Percentiles rank a stretch among this genome's conserved stretches.
Evolutionary conservation across 2,888 invertebrate species (phyloP).

Genomic region (Aspidiotus destructor): DNA sequence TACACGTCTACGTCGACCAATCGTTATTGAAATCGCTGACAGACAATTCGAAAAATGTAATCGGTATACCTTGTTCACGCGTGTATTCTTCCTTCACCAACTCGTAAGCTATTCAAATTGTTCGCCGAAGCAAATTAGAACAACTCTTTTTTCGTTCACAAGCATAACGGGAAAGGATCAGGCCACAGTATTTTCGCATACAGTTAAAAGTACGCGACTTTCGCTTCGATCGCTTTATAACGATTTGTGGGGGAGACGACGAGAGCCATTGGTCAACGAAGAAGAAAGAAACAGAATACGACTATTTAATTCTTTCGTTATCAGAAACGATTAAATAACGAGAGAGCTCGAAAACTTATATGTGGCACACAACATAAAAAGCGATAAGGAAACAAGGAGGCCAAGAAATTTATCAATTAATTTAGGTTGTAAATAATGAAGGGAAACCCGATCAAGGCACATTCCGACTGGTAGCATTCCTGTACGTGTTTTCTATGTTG

Average conservation of each 20-base stretch:
- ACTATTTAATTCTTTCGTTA: slow-evolving; percentile 26
- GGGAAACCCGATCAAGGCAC: slow-evolving; percentile 30
- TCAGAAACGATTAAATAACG: slow-evolving; percentile 24
- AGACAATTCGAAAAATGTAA: too few relatives aligned
- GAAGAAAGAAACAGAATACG: slow-evolving; percentile 17
- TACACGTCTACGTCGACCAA: too few relatives aligned
- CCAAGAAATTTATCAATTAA: slow-evolving; percentile 31
- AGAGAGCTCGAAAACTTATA: slow-evolving; percentile 19
- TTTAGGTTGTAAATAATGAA: slow-evolving; percentile 32
- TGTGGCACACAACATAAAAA: slow-evolving; percentile 15
- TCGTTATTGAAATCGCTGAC: too few relatives aligned
- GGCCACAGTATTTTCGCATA: background rate
- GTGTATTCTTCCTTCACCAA: too few relatives aligned
- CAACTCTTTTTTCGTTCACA: too few relatives aligned
- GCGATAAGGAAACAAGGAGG: slow-evolving; percentile 30
- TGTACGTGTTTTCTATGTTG: slow-evolving; percentile 33
- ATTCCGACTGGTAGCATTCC: slow-evolving; percentile 32
- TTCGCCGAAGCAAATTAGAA: too few relatives aligned
- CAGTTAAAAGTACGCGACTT: background rate
- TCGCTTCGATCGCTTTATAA: background rate
- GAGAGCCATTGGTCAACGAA: background rate
- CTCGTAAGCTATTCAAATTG: too few relatives aligned
- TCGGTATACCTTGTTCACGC: too few relatives aligned
- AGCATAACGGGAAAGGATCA: too few relatives aligned
- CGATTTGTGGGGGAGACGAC: background rate